These are phyloP conservation scores for Sinonovacula constricta DNA, from an alignment of 1,140 invertebrate species.

Conservation along the genomic window DNA sequence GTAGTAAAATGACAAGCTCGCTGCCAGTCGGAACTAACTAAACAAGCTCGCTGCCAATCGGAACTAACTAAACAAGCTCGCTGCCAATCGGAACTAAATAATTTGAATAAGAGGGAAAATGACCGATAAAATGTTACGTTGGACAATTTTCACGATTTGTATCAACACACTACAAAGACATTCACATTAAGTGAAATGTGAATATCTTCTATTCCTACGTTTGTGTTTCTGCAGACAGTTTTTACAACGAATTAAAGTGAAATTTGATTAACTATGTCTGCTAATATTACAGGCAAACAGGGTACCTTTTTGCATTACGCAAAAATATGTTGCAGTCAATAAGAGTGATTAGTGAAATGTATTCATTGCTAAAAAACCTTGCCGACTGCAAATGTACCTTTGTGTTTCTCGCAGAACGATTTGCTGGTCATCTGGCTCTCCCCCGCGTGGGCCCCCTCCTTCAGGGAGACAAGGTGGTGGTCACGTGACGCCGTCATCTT, in stretches of 20 bases:
- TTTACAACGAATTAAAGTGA: neutral
- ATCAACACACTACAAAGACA: too few species aligned
- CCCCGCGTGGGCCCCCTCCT: slow-evolving; percentile 31
- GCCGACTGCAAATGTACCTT: slow-evolving; percentile 15
- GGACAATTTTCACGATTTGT: too few species aligned
- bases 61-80: too few species aligned
- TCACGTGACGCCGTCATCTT: slow-evolving; percentile 50
- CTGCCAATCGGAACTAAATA: too few species aligned
- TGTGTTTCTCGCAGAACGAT: slow-evolving; percentile 47
- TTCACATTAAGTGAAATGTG: too few species aligned
- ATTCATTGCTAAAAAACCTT: neutral
- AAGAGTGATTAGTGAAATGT: neutral
- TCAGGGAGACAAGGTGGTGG: slow-evolving; percentile 46
- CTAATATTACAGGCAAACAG: neutral
- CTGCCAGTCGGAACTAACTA: too few species aligned
- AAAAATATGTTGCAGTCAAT: neutral
- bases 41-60: too few species aligned
- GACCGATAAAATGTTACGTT: too few species aligned
- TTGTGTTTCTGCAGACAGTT: neutral
- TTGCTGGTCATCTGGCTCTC: slow-evolving; percentile 43
- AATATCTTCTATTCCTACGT: too few species aligned
- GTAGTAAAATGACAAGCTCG: too few species aligned
- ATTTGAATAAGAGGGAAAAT: too few species aligned
- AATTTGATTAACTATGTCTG: neutral
- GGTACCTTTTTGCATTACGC: neutral